Conservation (phyloP, 2,113 vertebrate genomes). For the Zosterops hypoxanthus region DNA sequence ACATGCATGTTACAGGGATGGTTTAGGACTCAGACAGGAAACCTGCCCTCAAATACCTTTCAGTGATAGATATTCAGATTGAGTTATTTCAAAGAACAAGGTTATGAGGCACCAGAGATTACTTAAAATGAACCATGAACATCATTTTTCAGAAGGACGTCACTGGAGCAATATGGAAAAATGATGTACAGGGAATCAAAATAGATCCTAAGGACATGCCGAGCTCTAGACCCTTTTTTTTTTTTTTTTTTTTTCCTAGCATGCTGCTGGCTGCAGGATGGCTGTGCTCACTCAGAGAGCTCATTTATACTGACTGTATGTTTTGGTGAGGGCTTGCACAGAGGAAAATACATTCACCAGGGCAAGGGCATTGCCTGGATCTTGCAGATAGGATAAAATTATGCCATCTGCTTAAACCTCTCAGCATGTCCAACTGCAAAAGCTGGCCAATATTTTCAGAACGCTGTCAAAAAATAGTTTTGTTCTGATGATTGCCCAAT, state of each 20-base stretch:
- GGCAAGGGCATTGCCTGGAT: background rate
- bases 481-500: background rate
- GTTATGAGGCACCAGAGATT: background rate
- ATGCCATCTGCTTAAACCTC: background rate
- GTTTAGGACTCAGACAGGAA: background rate
- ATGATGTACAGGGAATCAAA: background rate
- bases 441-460: background rate
- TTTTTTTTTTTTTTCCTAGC: fast-evolving
- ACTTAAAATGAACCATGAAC: background rate
- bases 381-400: background rate
- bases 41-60: background rate
- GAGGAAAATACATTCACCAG: background rate
- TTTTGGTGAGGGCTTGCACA: background rate
- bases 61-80: background rate
- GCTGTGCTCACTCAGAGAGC: fast-evolving
- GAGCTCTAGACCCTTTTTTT: fast-evolving
- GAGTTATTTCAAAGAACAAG: background rate
- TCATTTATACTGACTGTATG: background rate
- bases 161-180: background rate
- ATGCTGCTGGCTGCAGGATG: fast-evolving
- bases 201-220: background rate
- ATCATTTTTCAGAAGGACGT: background rate
- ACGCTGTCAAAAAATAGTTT: background rate
- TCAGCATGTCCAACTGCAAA: background rate
- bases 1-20: background rate